These are phyloP conservation scores for Acanthornis magna DNA, from an alignment of 2,797 vertebrate genomes.

Conservation along the genomic window DNA sequence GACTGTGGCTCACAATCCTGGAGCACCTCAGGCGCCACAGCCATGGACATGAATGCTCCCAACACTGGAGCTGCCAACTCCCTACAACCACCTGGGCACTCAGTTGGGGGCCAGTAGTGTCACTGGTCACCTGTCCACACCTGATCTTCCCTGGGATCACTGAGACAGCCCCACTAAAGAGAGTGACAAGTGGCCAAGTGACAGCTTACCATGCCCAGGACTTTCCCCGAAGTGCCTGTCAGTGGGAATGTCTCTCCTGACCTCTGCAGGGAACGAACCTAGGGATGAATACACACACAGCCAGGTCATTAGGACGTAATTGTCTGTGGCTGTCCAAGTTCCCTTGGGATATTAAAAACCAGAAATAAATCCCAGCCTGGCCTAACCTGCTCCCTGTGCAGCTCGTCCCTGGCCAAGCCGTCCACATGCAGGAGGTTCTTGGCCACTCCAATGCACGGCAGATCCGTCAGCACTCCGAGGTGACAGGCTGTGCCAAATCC, in stretches of 20 bases:
- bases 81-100: not conserved
- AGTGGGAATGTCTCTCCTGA: constrained; percentile 87
- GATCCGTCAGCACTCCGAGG: constrained; percentile 84
- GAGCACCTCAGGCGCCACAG: not conserved
- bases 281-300: not conserved
- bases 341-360: not conserved
- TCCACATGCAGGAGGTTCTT: constrained; percentile 94
- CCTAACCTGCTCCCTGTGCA: constrained; percentile 86
- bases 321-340: rapidly evolving
- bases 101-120: not conserved
- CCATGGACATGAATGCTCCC: rapidly evolving
- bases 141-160: not conserved
- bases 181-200: not conserved
- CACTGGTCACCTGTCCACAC: not conserved
- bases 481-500: constrained; percentile 95
- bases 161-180: not conserved
- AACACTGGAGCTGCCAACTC: not conserved
- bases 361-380: not conserved
- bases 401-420: constrained; percentile 78
- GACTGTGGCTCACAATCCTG: not conserved
- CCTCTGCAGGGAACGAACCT: constrained; percentile 76
- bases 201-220: constrained; percentile 85
- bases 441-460: constrained; percentile 91
- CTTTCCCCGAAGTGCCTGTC: constrained; percentile 77
- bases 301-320: not conserved